Evolutionary conservation across 2,113 vertebrate genomes (phyloP), one percentile per base, ranked within the genome.

Genomic region (Calyptommatus sinebrachiatus): DNA sequence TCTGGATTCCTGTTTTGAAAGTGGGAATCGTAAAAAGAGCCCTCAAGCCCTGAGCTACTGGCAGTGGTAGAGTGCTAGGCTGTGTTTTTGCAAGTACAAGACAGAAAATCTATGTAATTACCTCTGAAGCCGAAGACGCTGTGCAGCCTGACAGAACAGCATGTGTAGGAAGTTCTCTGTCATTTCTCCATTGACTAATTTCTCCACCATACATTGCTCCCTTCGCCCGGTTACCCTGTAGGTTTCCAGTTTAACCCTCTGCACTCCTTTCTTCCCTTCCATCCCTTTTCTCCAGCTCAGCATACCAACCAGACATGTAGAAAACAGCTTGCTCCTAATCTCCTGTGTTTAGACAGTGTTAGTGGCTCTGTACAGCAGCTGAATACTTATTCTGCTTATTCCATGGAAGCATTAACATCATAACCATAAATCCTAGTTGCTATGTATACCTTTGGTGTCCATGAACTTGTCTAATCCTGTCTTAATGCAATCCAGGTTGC

Each of bases 91-190:
- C 94, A 96, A 96, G 95, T 98, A 99, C 97, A 99, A 97, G 98
- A 99, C 97, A 99, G 97, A 97, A 99, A 99, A 99, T 99, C 98
- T 96, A 99, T 99, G 98, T 98, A 99, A 99, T 99, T 99, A 99
- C 97, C 96, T 98, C 96, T 97, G 98, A 98, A 98, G 96, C 97
- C 96, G 94, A 95, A 98, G 97, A 97, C 92, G 93, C 96, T 96
- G 94, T 94, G 94, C 95, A 91, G 95, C 92, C 95, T 97, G 95
- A 98, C 96, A 96, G 96, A 95, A 95, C 94, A 96, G 95, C 95
- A 95, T 96, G 95, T 96, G 96, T 94, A 96, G 91, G 82, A 93
- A 96, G 95, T 94, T 95, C 95, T 97, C 95, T 97, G 96, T 96
- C 95, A 95, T 93, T 91, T 94, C 94, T 93, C 92, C 76, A 79